These are phyloP conservation scores for Cheilosia grossa DNA, from an alignment of 2,888 invertebrate species.

Conservation along the genomic window DNA sequence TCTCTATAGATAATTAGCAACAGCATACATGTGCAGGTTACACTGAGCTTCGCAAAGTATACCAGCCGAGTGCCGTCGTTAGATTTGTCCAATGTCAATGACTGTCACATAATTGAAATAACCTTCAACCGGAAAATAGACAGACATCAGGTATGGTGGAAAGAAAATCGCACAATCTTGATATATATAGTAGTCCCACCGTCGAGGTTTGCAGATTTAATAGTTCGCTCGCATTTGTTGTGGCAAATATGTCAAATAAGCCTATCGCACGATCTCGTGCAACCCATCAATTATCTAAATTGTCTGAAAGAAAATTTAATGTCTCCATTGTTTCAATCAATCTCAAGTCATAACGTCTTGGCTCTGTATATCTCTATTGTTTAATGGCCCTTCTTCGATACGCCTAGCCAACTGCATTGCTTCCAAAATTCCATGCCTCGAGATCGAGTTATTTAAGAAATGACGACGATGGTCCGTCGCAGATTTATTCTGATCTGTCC, in stretches of 20 bases:
- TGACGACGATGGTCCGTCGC: conserved; percentile 9
- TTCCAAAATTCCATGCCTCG: conserved; percentile 54
- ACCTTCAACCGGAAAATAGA: conserved; percentile 75
- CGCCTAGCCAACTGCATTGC: conserved; percentile 24
- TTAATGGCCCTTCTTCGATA: conserved; percentile 5
- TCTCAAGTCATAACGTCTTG: too few relatives aligned
- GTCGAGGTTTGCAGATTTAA: too few relatives aligned
- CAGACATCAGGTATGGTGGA: conserved; percentile 37
- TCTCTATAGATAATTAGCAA: conserved; percentile 24
- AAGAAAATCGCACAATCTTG: conserved; percentile 78
- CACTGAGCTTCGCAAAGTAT: conserved; percentile 80
- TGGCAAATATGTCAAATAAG: too few relatives aligned
- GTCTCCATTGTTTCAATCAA: too few relatives aligned
- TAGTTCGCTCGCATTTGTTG: too few relatives aligned
- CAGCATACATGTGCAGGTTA: conserved; percentile 79
- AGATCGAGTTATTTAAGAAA: conserved; percentile 58
- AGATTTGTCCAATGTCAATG: conserved; percentile 81
- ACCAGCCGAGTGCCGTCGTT: conserved; percentile 81
- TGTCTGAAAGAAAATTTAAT: too few relatives aligned
- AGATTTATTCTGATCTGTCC: conserved; percentile 49
- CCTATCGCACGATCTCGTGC: too few relatives aligned
- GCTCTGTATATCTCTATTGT: too few relatives aligned
- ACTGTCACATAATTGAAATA: conserved; percentile 78
- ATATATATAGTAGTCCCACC: conserved; percentile 78
- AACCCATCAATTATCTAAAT: too few relatives aligned